Evolutionary conservation across 2,797 vertebrate genomes (phyloP), one percentile per base, ranked within the genome.

Genomic region (Chromobotia macracanthus): DNA sequence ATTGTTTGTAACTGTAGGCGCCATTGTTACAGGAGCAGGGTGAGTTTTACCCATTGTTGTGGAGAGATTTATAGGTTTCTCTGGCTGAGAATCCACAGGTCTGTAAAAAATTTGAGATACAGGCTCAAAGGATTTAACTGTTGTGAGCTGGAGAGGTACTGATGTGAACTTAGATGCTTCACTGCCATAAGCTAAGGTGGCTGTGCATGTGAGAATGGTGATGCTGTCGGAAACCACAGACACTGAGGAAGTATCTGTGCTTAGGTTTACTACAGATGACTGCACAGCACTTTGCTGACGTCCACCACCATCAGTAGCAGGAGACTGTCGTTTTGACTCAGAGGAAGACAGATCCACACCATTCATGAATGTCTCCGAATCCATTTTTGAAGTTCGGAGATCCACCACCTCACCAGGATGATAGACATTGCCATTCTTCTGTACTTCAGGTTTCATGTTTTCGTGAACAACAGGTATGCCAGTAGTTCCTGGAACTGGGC

Each of bases 41-140:
- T 95, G 95, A 78, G 92, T 91, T 81, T 88, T 89, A 68, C 91
- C 87, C 79, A 91, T 87, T 31, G 93, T 90, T 76, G 92, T 83
- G 6, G 97, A 96, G 69, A 99, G 95, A 86, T 99, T 99, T 80
- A 99, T 97, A 60, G 98, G 97, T 50, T 93, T 94, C 84, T 99
- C 97, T 75, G 94, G 85, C 86, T 96, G 96, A 81, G 86, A 89
- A 83, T 93, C 90, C 82, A 95, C 80, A 48, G 93, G 88, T 35
- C 90, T 92, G 86, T 93, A 95, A 23, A 93, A 74, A 79, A 95
- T 95, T 86, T 95, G 94, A 82, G 91, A 93, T 82, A 95, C 72
- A 25, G 94, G 93, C 80, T 98, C 96, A 87, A 95, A 93, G 16
- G 92, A 91, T 88, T 96, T 97, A 74, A 92, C 90, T 80, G 94